These are phyloP conservation scores for Drosophila nigricruria DNA, from an alignment of 2,888 invertebrate genomes.

Conservation along the genomic window DNA sequence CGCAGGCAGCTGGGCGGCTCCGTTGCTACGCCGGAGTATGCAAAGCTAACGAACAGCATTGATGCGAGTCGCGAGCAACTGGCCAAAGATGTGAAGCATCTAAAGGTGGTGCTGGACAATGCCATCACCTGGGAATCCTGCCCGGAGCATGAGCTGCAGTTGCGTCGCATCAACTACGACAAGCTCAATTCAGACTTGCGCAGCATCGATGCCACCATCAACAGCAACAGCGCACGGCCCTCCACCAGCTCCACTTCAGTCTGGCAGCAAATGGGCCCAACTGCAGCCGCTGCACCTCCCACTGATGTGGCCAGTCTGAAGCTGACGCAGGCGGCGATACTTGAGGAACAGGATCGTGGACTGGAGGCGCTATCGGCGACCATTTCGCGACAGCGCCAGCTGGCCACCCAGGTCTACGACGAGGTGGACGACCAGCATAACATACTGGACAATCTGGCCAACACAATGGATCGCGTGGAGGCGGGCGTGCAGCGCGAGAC, in stretches of 20 bases:
- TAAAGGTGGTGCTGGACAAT: constrained; percentile 87
- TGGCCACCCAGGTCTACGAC: constrained; percentile 90
- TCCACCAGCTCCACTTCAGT: constrained; percentile 24
- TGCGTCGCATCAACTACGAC: constrained; percentile 88
- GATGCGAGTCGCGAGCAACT: constrained; percentile 88
- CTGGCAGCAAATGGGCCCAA: constrained; percentile 47
- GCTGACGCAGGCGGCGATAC: constrained; percentile 87
- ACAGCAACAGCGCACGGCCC: constrained; percentile 45
- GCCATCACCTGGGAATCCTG: constrained; percentile 78
- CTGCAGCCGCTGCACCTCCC: constrained; percentile 80
- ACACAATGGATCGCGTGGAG: constrained; percentile 90
- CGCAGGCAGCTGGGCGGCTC: constrained; percentile 86
- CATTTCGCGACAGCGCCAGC: constrained; percentile 90
- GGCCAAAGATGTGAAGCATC: constrained; percentile 87
- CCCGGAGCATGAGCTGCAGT: constrained; percentile 87
- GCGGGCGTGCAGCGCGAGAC: constrained; percentile 89
- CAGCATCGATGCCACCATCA: constrained; percentile 86
- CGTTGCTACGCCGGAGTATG: constrained; percentile 85
- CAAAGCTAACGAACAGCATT: constrained; percentile 87
- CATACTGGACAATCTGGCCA: constrained; percentile 91
- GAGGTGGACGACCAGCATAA: constrained; percentile 93
- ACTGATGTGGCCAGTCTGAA: constrained; percentile 86
- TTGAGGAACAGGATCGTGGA: constrained; percentile 91
- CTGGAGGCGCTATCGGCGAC: constrained; percentile 91
- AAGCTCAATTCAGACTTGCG: constrained; percentile 87